phyloP scores from a whole-genome alignment of 2,888 invertebrate species.

The Tiphia femorata region DNA sequence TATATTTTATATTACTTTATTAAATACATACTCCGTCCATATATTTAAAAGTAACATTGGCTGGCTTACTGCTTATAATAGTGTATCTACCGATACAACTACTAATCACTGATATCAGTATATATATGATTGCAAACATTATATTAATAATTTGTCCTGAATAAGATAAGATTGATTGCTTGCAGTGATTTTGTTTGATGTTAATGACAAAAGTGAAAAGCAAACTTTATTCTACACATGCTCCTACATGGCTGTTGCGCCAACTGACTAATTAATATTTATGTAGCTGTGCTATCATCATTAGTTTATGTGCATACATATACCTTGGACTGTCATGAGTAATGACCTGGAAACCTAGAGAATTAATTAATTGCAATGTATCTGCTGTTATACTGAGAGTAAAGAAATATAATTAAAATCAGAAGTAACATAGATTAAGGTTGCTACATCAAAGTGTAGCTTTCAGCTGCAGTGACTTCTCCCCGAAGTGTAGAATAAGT shows the following conservation, averaged over 20 bases:
- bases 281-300: conserved; percentile 10
- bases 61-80: conserved; percentile 54
- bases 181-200: too few species aligned
- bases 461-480: too few species aligned
- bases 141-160: too few species aligned
- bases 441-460: too few species aligned
- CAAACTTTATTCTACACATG: too few species aligned
- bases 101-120: conserved; percentile 17
- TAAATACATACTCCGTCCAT: conserved; percentile 51
- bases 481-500: too few species aligned
- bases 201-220: too few species aligned
- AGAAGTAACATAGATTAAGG: too few species aligned
- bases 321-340: not conserved
- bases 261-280: conserved; percentile 36
- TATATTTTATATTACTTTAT: conserved; percentile 3
- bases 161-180: too few species aligned
- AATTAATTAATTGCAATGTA: not conserved
- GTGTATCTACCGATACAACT: conserved; percentile 43
- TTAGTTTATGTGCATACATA: not conserved
- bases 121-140: conserved; percentile 18
- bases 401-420: too few species aligned
- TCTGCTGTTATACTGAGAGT: not conserved
- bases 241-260: conserved; percentile 8
- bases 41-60: conserved; percentile 57
- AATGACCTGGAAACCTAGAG: not conserved